These are phyloP conservation scores for Scaptomyza polygonia DNA, from an alignment of 2,888 invertebrate genomes.

Conservation along the genomic window DNA sequence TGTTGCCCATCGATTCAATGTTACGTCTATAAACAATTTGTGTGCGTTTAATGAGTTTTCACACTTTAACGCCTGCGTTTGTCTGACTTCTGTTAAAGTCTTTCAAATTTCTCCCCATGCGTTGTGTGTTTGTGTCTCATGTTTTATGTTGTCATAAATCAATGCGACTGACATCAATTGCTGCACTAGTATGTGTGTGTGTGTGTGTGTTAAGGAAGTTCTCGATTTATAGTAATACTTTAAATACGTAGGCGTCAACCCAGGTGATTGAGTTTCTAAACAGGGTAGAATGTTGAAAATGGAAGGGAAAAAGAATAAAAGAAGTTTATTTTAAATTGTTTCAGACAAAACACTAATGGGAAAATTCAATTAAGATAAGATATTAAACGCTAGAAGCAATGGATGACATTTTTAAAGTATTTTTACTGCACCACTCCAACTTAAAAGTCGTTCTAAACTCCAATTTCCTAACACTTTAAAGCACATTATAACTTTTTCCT, in stretches of 20 bases:
- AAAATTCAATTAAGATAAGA: not conserved
- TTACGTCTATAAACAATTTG: conserved; percentile 66
- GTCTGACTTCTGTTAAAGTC: conserved; percentile 22
- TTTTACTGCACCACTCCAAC: conserved; percentile 4
- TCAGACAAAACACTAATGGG: not conserved
- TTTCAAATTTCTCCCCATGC: conserved; percentile 25
- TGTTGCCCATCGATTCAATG: conserved; percentile 19
- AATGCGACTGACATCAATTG: conserved; percentile 65
- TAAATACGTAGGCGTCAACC: conserved; percentile 32
- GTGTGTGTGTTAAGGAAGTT: conserved; percentile 42
- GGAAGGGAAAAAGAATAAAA: not conserved
- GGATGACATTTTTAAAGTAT: not conserved
- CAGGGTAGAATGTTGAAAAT: not conserved
- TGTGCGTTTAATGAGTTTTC: conserved; percentile 73
- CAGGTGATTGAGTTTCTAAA: conserved; percentile 27
- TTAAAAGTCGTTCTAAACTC: conserved; percentile 42
- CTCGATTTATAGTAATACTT: conserved; percentile 28
- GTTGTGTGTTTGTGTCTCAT: conserved; percentile 39
- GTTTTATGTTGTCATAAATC: conserved; percentile 69
- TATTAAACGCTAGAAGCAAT: not conserved
- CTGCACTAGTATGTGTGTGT: conserved; percentile 37
- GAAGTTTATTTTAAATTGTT: not conserved
- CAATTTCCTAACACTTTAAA: conserved; percentile 52
- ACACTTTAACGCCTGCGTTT: conserved; percentile 64
- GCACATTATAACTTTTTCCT: conserved; percentile 11